These are phyloP conservation scores for Heliconius eleuchia DNA, from an alignment of 1,140 invertebrate species.

Conservation along the genomic window DNA sequence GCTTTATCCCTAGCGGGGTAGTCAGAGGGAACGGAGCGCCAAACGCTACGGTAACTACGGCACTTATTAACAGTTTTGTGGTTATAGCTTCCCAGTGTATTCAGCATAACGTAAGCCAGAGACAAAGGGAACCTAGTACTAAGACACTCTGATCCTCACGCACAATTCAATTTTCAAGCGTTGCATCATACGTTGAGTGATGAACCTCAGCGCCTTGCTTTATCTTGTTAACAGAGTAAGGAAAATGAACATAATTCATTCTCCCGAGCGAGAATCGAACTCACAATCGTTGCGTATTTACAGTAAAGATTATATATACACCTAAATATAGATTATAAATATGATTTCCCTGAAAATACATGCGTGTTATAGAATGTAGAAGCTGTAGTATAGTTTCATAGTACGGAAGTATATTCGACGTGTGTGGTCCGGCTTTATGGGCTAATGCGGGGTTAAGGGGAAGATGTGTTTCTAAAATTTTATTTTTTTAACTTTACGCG, in stretches of 20 bases:
- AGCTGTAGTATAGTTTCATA: slow-evolving; percentile 5
- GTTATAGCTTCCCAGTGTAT: background rate
- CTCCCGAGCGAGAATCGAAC: no score
- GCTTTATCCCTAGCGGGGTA: no score
- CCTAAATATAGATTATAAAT: background rate
- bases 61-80: no score
- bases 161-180: background rate
- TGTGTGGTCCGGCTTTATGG: slow-evolving; percentile 30
- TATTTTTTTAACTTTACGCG: background rate
- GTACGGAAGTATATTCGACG: slow-evolving; percentile 21
- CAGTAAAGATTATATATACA: background rate
- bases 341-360: background rate
- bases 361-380: background rate
- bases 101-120: background rate
- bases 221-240: no score
- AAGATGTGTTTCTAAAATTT: background rate
- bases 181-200: background rate
- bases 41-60: no score
- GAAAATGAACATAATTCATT: no score
- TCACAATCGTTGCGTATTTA: no score
- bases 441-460: slow-evolving; percentile 26
- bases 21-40: no score
- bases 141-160: background rate
- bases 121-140: background rate
- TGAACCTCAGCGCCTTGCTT: no score